Conservation (phyloP, 2,888 invertebrate species). For the Pristionchus fissidentatus region DNA sequence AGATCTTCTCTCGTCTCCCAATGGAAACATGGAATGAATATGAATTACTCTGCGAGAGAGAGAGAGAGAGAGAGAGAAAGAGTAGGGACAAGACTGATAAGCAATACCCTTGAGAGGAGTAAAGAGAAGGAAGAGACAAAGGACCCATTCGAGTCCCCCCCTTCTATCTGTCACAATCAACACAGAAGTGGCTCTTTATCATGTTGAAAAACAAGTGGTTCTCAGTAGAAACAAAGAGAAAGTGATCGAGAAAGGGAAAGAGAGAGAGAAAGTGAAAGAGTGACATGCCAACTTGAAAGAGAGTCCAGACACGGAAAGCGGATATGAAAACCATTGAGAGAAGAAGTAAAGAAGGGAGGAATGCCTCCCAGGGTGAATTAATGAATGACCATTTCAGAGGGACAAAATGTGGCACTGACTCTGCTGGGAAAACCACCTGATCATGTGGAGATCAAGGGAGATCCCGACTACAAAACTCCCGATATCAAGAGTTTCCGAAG, state of each 20-base stretch:
- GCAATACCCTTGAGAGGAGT: slow-evolving; percentile 29
- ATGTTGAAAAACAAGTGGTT: slow-evolving; percentile 35
- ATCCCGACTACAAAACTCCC: not conserved
- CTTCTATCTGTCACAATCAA: slow-evolving; percentile 39
- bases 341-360: not conserved
- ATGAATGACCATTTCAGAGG: slow-evolving; percentile 59
- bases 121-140: slow-evolving; percentile 32
- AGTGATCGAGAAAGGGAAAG: slow-evolving; percentile 13
- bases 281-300: slow-evolving; percentile 1
- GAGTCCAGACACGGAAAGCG: slow-evolving; percentile 1
- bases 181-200: slow-evolving; percentile 17
- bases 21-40: slow-evolving; percentile 39
- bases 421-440: slow-evolving; percentile 70
- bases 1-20: not conserved
- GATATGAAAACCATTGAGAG: slow-evolving; percentile 5
- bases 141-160: slow-evolving; percentile 15
- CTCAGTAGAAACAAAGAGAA: not conserved
- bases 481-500: slow-evolving; percentile 33
- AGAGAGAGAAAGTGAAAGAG: not conserved
- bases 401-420: slow-evolving; percentile 71
- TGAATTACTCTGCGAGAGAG: not conserved
- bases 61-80: slow-evolving; percentile 12
- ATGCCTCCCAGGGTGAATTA: slow-evolving; percentile 40
- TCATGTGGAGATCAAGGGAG: slow-evolving; percentile 48
- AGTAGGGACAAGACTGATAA: slow-evolving; percentile 39